A percentile compares a stretch with the other conserved stretches of the same genome.
Conservation (phyloP, 2,113 vertebrate species). For the Pygoscelis antarcticus region DNA sequence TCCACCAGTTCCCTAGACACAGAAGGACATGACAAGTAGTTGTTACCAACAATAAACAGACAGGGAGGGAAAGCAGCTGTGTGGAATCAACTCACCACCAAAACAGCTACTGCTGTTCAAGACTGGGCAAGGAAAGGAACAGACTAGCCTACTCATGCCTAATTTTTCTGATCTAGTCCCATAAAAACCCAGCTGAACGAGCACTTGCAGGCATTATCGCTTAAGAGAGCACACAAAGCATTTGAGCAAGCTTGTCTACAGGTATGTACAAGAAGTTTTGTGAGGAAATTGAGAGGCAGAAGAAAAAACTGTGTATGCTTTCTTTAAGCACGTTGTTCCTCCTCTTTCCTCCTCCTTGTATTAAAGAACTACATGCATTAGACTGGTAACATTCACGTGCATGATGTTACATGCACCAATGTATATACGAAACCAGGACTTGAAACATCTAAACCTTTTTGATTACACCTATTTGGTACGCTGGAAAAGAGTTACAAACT, state of each 20-base stretch:
- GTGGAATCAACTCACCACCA: not conserved
- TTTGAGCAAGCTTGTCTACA: not conserved
- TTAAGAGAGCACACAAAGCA: not conserved
- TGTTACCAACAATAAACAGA: not conserved
- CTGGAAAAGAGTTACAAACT: not conserved
- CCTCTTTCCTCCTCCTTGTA: not conserved
- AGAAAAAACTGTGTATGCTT: not conserved
- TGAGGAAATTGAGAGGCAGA: not conserved
- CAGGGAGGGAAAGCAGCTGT: not conserved
- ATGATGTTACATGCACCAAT: fast-evolving
- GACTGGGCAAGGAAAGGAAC: not conserved
- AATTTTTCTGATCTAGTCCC: not conserved
- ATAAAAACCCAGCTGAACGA: not conserved
- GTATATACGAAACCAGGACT: not conserved
- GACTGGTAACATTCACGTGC: fast-evolving
- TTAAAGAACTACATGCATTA: not conserved
- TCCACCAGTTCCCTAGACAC: not conserved
- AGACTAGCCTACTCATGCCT: not conserved
- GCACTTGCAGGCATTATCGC: not conserved
- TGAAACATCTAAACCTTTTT: not conserved
- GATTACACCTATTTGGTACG: not conserved
- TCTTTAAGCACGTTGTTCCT: not conserved
- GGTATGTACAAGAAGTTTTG: not conserved
- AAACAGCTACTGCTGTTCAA: not conserved
- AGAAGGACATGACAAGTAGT: not conserved